Conservation (phyloP, 2,888 invertebrate genomes). For the Syrphus vitripennis region DNA sequence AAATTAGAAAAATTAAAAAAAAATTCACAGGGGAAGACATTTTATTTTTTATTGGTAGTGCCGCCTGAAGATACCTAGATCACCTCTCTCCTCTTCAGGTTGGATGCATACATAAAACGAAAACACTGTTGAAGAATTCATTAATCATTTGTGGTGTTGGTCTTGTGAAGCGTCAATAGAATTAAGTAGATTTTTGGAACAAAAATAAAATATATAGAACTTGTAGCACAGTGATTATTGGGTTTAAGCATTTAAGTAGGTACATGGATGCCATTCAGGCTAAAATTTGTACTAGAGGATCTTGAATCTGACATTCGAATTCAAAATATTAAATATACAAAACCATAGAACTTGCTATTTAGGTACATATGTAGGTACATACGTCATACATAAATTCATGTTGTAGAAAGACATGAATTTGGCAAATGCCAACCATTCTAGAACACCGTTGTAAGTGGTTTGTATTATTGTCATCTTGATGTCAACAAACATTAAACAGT, state of each 20-base stretch:
- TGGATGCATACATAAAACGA: conserved; percentile 13
- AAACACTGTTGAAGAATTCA: conserved; percentile 61
- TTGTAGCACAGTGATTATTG: conserved; percentile 2
- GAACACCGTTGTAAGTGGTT: too few species aligned
- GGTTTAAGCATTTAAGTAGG: background rate
- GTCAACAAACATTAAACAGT: too few species aligned
- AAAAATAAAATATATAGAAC: conserved; percentile 17
- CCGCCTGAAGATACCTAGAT: conserved; percentile 18
- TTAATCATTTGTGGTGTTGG: conserved; percentile 52
- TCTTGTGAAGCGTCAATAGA: conserved; percentile 49
- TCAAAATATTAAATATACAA: too few species aligned
- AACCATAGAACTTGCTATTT: too few species aligned
- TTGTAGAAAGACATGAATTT: too few species aligned
- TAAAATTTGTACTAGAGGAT: background rate
- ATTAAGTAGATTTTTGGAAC: conserved; percentile 58
- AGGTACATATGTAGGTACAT: too few species aligned
- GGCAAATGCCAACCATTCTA: too few species aligned
- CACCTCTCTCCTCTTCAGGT: background rate
- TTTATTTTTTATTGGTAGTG: conserved; percentile 40
- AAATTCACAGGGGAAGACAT: conserved; percentile 22
- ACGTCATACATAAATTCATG: too few species aligned
- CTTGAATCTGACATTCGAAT: background rate
- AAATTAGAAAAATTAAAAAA: background rate
- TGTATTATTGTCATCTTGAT: too few species aligned
- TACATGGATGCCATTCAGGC: background rate